These are phyloP conservation scores for Meiosimyza platycephala DNA, from an alignment of 2,888 invertebrate genomes.

Conservation along the genomic window DNA sequence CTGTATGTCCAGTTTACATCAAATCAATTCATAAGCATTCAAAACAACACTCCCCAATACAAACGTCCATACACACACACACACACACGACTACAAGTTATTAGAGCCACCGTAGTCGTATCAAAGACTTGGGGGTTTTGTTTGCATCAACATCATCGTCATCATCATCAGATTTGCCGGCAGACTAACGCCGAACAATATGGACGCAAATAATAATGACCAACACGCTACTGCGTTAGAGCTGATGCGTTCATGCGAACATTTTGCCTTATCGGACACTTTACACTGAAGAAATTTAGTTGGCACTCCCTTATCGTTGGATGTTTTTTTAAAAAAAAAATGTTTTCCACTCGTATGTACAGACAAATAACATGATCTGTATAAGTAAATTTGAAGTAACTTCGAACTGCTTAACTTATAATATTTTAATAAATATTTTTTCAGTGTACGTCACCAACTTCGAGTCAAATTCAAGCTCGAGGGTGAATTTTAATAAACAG, in stretches of 20 bases:
- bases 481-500: constrained; percentile 37
- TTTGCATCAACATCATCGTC: background rate
- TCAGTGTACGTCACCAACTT: background rate
- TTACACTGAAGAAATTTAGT: background rate
- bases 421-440: too few relatives aligned
- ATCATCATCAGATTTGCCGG: constrained; percentile 2
- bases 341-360: too few relatives aligned
- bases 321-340: too few relatives aligned
- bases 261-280: background rate
- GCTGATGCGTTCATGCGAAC: background rate
- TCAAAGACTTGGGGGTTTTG: constrained; percentile 10
- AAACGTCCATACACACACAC: background rate
- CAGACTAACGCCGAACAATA: constrained; percentile 8
- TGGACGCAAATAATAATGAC: constrained; percentile 8
- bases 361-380: too few relatives aligned
- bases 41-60: constrained; percentile 7
- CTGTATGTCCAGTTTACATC: background rate
- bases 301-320: too few relatives aligned
- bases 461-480: background rate
- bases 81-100: background rate
- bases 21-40: constrained; percentile 39
- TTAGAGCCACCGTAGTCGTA: background rate
- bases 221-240: background rate
- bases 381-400: too few relatives aligned
- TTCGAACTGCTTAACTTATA: too few relatives aligned